Evolutionary conservation across 2,888 invertebrate genomes (phyloP).

Genomic region (Rotaria sp.): DNA sequence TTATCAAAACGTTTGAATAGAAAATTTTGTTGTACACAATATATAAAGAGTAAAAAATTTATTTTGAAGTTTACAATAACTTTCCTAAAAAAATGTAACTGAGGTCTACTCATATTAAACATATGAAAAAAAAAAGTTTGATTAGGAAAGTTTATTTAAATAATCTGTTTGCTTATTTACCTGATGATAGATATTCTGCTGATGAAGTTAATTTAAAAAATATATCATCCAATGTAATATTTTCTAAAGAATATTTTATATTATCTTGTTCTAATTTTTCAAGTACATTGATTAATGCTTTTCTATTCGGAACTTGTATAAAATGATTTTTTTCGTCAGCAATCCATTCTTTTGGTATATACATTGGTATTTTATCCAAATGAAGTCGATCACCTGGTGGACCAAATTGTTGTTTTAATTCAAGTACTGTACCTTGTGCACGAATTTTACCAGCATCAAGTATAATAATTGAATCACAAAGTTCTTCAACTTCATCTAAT

Average conservation of each 20-base stretch:
- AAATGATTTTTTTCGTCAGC: neutral
- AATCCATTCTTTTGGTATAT: neutral
- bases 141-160: too few relatives aligned
- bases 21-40: too few relatives aligned
- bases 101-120: too few relatives aligned
- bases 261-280: neutral
- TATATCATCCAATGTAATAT: neutral
- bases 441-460: neutral
- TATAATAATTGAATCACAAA: slow-evolving; percentile 22
- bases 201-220: slow-evolving; percentile 10
- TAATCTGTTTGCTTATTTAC: neutral
- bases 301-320: neutral
- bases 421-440: neutral
- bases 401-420: neutral
- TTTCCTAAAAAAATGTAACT: too few relatives aligned
- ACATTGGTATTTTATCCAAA: neutral
- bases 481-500: slow-evolving; percentile 28
- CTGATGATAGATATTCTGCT: neutral
- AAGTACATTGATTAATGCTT: neutral
- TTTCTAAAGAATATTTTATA: neutral
- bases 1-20: too few relatives aligned
- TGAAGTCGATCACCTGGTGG: neutral
- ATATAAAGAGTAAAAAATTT: too few relatives aligned
- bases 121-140: too few relatives aligned
- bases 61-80: too few relatives aligned